Percentiles rank a stretch among this genome's conserved stretches.
Evolutionary conservation across 2,113 vertebrate genomes (phyloP).

Genomic region (Boulengerochromis microlepis): DNA sequence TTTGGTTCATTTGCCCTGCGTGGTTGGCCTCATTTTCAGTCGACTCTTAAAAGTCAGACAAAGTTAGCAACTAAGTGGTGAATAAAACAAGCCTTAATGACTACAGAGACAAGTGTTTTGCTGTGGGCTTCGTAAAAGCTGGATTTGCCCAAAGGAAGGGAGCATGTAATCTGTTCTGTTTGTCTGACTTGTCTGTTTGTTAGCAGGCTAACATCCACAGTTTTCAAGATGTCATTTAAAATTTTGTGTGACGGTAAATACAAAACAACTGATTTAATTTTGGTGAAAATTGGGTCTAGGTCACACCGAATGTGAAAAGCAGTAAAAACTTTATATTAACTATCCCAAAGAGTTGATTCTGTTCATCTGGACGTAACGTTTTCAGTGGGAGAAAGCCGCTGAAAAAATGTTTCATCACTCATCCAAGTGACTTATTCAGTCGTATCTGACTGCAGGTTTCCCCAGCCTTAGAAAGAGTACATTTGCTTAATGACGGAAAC

Average conservation of each 20-base stretch:
- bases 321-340: not conserved
- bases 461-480: not conserved
- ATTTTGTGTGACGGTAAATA: not conserved
- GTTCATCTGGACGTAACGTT: accelerated
- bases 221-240: not conserved
- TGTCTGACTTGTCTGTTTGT: not conserved
- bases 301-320: not conserved
- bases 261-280: not conserved
- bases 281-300: not conserved
- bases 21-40: not conserved
- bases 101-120: not conserved
- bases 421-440: not conserved
- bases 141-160: not conserved
- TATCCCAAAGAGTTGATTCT: not conserved
- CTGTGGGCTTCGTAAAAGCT: not conserved
- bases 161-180: not conserved
- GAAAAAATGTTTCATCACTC: not conserved
- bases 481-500: not conserved
- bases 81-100: not conserved
- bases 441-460: not conserved
- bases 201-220: not conserved
- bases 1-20: not conserved
- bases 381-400: not conserved
- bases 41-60: not conserved
- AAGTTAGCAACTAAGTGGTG: not conserved